These are phyloP conservation scores for Eurystomus glaucurus DNA, from an alignment of 2,797 vertebrate species.

Conservation along the genomic window DNA sequence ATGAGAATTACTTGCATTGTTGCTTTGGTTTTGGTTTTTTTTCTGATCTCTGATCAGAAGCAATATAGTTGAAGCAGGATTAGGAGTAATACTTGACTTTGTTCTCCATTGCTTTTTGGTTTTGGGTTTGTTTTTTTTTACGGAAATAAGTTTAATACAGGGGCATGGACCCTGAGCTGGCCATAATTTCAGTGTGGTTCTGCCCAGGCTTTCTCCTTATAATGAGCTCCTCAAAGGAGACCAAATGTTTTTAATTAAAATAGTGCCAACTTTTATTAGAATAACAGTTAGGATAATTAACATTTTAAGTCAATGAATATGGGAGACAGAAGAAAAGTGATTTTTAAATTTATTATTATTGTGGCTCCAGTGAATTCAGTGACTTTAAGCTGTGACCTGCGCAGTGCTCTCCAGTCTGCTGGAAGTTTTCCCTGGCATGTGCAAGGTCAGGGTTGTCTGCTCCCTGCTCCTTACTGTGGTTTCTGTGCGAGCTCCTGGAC, in stretches of 20 bases:
- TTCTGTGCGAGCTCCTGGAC: not conserved
- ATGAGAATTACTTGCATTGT: not conserved
- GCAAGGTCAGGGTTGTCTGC: not conserved
- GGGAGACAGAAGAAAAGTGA: not conserved
- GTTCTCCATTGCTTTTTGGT: not conserved
- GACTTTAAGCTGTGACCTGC: not conserved
- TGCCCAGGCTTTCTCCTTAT: not conserved
- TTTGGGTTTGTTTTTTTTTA: not conserved
- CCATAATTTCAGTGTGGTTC: not conserved
- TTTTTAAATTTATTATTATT: no score
- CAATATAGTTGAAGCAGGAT: not conserved
- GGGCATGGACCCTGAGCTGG: not conserved
- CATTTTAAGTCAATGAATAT: not conserved
- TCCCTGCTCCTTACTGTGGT: not conserved
- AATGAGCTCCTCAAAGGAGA: not conserved
- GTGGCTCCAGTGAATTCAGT: not conserved
- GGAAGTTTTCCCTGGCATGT: rapidly evolving
- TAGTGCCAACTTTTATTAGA: not conserved
- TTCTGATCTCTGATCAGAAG: not conserved
- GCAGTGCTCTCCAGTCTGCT: not conserved
- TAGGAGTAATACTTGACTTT: not conserved
- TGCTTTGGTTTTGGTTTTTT: not conserved
- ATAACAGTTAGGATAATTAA: not conserved
- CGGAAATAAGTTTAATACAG: not conserved
- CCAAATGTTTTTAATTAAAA: not conserved